phyloP scores from a whole-genome alignment of 2,113 vertebrate genomes.

The Percina caprodes region DNA sequence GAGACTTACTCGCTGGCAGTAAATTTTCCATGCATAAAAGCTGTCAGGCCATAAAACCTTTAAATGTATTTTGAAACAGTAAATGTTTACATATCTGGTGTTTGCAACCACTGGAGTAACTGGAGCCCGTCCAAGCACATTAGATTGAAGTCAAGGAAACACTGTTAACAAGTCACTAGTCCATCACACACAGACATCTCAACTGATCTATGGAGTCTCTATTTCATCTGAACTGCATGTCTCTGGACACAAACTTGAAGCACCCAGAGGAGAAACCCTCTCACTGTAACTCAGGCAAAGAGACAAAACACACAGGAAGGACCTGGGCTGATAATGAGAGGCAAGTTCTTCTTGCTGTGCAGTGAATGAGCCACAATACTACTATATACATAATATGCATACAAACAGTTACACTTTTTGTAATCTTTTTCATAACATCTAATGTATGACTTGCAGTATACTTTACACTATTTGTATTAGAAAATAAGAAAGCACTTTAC shows the following conservation, averaged over 20 bases:
- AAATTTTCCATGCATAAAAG: slow-evolving; percentile 1
- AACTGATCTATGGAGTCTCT: neutral
- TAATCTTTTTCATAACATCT: neutral
- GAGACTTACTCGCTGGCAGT: slow-evolving; percentile 5
- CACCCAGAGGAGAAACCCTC: neutral
- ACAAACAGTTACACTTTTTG: neutral
- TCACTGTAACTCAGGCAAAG: neutral
- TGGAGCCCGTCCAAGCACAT: neutral
- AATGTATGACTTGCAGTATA: neutral
- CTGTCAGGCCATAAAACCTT: neutral
- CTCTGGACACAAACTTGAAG: neutral
- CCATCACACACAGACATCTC: neutral
- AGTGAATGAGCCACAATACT: neutral
- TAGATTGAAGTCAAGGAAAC: neutral
- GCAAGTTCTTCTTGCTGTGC: neutral
- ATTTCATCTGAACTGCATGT: neutral
- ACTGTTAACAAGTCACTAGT: neutral
- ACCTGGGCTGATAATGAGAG: neutral
- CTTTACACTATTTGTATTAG: neutral
- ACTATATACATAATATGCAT: neutral
- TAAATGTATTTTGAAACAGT: neutral
- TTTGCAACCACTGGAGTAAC: neutral
- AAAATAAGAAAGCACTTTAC: neutral
- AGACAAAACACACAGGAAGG: slow-evolving; percentile 2
- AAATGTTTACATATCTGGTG: slow-evolving; percentile 4